Conservation (phyloP, 1,140 invertebrate genomes). For the Brachionus rotundiformis region DNA sequence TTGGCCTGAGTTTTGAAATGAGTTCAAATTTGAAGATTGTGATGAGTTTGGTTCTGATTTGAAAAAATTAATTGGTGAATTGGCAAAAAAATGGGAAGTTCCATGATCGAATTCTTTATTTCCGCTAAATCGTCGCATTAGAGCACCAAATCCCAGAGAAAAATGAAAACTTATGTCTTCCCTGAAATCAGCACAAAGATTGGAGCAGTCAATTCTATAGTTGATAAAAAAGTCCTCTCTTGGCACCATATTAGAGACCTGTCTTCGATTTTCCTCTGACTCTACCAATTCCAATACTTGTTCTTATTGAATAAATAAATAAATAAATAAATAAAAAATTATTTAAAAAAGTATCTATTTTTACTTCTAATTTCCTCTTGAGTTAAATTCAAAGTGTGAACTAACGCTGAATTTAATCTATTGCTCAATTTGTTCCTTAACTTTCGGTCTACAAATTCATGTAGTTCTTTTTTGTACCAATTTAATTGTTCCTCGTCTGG, state of each 20-base stretch:
- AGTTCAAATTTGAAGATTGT: conserved; percentile 12
- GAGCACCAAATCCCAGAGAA: conserved; percentile 60
- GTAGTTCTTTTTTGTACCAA: conserved; percentile 80
- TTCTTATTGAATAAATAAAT: no score
- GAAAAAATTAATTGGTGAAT: not conserved
- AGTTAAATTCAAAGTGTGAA: conserved; percentile 83
- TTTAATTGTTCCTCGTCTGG: conserved; percentile 82
- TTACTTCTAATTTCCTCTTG: conserved; percentile 87
- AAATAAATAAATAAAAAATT: not conserved
- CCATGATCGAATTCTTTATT: conserved; percentile 2
- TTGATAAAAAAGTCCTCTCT: conserved; percentile 89
- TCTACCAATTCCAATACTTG: conserved; percentile 76
- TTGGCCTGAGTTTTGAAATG: not conserved
- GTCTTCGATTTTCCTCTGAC: conserved; percentile 71
- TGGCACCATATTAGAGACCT: conserved; percentile 73
- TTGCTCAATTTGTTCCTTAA: conserved; percentile 6
- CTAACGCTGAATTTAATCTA: conserved; percentile 53
- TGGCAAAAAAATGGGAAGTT: conserved; percentile 22
- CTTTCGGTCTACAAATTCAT: conserved; percentile 43
- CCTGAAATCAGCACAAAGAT: conserved; percentile 90
- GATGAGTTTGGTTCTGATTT: not conserved
- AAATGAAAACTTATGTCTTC: conserved; percentile 59
- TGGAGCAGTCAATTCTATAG: conserved; percentile 93
- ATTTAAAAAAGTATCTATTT: not conserved
- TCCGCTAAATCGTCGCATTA: conserved; percentile 56